phyloP scores from a whole-genome alignment of 2,113 vertebrate genomes.

The Anguilla japonica region DNA sequence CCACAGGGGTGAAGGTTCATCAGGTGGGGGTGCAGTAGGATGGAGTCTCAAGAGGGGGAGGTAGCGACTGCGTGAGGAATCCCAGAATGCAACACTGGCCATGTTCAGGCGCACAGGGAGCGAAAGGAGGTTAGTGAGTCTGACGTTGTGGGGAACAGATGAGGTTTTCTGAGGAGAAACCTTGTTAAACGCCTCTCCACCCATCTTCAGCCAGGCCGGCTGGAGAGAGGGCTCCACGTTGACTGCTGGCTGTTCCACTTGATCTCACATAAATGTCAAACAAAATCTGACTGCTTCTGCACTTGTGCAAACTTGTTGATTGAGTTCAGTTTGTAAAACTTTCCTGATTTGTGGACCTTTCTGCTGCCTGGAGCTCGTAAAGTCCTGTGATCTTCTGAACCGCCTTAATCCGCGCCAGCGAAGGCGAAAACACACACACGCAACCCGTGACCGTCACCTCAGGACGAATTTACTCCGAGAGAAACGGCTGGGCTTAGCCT shows the following conservation, averaged over 20 bases:
- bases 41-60: constrained; percentile 52
- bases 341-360: not conserved
- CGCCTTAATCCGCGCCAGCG: not conserved
- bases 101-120: constrained; percentile 39
- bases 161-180: not conserved
- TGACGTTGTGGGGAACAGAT: constrained; percentile 11
- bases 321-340: not conserved
- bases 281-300: not conserved
- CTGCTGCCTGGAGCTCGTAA: not conserved
- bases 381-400: not conserved
- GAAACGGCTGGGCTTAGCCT: too few species aligned
- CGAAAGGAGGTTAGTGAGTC: not conserved
- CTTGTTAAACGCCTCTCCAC: constrained; percentile 11
- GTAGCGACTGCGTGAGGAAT: constrained; percentile 60
- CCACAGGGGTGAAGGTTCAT: constrained; percentile 51
- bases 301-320: not conserved
- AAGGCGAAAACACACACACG: not conserved
- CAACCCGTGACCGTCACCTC: too few species aligned
- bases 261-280: not conserved
- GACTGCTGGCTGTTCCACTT: not conserved
- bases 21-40: not conserved
- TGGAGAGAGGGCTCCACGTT: not conserved
- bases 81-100: constrained; percentile 38
- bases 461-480: too few species aligned
- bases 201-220: constrained; percentile 13